Evolutionary conservation across 92 coral and sea anemone species (phyloP), one percentile per base, ranked within the genome.

Genomic region (Nematostella vectensis): DNA sequence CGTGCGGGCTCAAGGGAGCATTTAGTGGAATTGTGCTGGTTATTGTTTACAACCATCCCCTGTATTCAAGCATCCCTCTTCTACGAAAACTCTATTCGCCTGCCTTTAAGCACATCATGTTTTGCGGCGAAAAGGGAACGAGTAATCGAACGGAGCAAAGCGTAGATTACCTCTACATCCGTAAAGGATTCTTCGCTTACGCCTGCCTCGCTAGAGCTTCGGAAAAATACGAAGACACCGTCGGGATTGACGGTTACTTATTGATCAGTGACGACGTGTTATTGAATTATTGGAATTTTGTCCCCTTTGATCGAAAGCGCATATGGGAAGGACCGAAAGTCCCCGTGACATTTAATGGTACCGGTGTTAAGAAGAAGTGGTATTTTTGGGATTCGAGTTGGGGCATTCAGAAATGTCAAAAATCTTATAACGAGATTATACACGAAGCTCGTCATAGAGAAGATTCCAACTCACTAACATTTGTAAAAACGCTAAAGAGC

Each of bases 311-410:
- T 50, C 58, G 74, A 21, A 60, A 43, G 8, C 70, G 49, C 42
- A 88, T 88, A 20, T 88, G 96, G 96, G 75, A 78, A 47, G 96
- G 96, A 10, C 94, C 96, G 0, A 83, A 55, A 27, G 68, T 37
- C 0, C 73, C 93, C 1, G 67, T 68, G 26, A 23, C 45, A 9
- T 79, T 73, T 25, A 47, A 48, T 9, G 78, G 81, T 27, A 72
- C 65, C 43, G 55, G 47, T 21, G 63, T 74, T 2, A 72, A 78
- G 2, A 43, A 43, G 4, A 60, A 63, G 40, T 88, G 96, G 96
- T 85, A 76, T 47, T 88, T 93, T 93, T 88, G 96, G 96, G 70
- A 69, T 16, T 65, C 83, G 0, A 62, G 77, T 0, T 83, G 91
- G 80, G 96, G 96, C 9, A 61, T 74, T 36, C 24, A 54, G 20